Evolutionary conservation across 1,140 invertebrate species (phyloP).

Genomic region (Drosophila trapezifrons): DNA sequence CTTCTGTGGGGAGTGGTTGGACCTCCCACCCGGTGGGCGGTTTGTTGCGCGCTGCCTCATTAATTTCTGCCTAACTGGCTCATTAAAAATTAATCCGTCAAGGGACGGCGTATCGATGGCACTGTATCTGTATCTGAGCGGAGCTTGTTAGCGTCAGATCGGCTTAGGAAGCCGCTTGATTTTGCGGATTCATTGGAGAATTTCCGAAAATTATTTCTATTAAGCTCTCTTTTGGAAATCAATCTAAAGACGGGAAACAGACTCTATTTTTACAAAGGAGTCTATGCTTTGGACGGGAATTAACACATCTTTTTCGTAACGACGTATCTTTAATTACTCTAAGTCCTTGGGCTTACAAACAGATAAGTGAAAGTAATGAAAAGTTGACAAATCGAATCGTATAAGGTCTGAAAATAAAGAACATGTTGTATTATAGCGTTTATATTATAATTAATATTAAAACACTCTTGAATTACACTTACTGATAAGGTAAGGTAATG

Average conservation of each 20-base stretch:
- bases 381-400: not conserved
- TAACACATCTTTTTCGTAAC: conserved; percentile 6
- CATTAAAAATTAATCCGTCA: conserved; percentile 81
- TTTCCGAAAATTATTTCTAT: conserved; percentile 17
- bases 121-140: conserved; percentile 8
- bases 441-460: not conserved
- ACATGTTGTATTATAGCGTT: not conserved
- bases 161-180: conserved; percentile 23
- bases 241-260: not conserved
- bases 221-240: conserved; percentile 20
- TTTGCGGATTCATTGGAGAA: conserved; percentile 9
- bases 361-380: not conserved
- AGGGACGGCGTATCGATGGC: conserved; percentile 56
- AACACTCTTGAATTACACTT: no score
- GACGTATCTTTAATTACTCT: not conserved
- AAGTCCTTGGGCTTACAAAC: not conserved
- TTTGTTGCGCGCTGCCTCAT: conserved; percentile 61
- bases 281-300: not conserved
- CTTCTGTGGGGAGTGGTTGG: not conserved
- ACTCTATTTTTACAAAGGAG: not conserved
- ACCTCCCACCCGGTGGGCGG: conserved; percentile 34
- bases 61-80: conserved; percentile 63
- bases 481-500: no score
- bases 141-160: conserved; percentile 71
- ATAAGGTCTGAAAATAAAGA: not conserved